Conservation (phyloP, 2,888 invertebrate species). For the Agrotis exclamationis region DNA sequence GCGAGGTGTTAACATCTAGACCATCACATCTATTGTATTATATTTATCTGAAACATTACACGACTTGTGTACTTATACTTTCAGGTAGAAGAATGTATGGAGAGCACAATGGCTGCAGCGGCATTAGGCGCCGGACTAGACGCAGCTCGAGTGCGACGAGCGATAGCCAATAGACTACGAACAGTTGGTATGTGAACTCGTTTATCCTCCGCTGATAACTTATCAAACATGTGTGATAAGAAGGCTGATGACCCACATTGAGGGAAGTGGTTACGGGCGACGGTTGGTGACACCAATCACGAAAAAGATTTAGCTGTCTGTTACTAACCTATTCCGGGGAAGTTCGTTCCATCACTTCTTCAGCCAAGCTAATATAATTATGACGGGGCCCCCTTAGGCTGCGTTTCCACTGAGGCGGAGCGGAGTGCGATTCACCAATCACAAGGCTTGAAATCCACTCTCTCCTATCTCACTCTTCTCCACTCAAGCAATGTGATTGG, state of each 20-base stretch:
- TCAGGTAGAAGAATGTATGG: constrained; percentile 85
- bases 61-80: constrained; percentile 6
- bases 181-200: constrained; percentile 76
- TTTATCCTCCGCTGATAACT: not conserved
- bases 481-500: too few species aligned
- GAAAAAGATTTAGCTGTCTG: not conserved
- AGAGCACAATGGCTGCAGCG: constrained; percentile 77
- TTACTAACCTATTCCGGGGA: constrained; percentile 1
- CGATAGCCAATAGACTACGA: constrained; percentile 77
- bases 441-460: too few species aligned
- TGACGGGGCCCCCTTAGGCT: too few species aligned
- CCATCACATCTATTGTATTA: too few species aligned
- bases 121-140: constrained; percentile 86
- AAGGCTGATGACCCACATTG: constrained; percentile 10
- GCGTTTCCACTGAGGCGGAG: too few species aligned
- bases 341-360: too few species aligned
- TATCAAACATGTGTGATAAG: constrained; percentile 19
- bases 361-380: too few species aligned
- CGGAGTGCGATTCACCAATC: too few species aligned
- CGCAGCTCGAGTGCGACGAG: constrained; percentile 84
- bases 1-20: too few species aligned
- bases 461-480: too few species aligned
- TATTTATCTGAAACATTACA: not conserved
- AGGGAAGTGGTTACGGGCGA: not conserved
- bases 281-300: constrained; percentile 35